Evolutionary conservation across 2,797 vertebrate species (phyloP).

Genomic region (Sarcoramphus papa): DNA sequence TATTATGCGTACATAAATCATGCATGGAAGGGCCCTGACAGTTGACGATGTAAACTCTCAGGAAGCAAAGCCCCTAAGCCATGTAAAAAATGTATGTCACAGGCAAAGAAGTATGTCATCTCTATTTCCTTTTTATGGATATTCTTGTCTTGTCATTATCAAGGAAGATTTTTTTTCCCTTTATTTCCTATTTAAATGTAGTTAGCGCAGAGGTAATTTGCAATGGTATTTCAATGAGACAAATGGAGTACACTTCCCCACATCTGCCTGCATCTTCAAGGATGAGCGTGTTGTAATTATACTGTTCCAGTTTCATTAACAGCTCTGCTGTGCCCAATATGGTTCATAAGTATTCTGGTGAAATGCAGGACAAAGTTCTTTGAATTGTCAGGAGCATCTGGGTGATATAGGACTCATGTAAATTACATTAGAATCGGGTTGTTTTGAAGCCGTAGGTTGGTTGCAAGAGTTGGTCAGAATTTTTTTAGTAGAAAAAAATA

Average conservation of each 20-base stretch:
- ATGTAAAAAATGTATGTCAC: constrained; percentile 55
- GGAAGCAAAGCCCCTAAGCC: constrained; percentile 59
- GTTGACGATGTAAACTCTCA: constrained; percentile 44
- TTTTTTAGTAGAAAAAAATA: neutral
- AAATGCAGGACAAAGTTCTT: neutral
- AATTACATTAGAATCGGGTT: neutral
- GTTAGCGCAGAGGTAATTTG: neutral
- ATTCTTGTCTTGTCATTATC: constrained; percentile 43
- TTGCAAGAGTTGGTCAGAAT: neutral
- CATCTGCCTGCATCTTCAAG: constrained; percentile 18
- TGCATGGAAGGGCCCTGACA: constrained; percentile 55
- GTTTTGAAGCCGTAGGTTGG: neutral
- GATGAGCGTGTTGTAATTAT: neutral
- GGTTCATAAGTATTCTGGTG: neutral
- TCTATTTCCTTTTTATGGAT: constrained; percentile 41
- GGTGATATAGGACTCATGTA: neutral
- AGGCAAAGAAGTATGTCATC: constrained; percentile 25
- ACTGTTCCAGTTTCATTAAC: constrained; percentile 6
- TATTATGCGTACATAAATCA: constrained; percentile 67
- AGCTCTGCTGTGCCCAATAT: neutral
- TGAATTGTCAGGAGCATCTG: neutral
- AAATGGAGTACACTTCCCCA: neutral
- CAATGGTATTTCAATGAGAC: constrained; percentile 19
- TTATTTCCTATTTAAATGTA: constrained; percentile 19
- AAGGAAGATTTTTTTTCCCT: neutral